Base-by-base conservation (phyloP, 2,113 vertebrate species). In the Neopipo cinnamomea region DNA sequence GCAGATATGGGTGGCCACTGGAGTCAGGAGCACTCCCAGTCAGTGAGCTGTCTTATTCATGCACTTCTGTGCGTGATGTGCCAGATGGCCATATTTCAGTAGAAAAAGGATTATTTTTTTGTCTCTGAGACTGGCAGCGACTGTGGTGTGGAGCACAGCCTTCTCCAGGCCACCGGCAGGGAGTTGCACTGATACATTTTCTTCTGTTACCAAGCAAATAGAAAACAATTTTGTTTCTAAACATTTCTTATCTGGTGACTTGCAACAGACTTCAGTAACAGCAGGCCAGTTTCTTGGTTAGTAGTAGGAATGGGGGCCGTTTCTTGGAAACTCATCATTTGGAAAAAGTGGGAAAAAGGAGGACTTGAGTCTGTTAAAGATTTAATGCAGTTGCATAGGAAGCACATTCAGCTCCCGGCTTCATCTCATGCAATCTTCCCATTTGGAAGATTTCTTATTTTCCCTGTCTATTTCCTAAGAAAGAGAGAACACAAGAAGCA, bases 91-190 rank as follows among this genome's bases (percentile, higher is more conserved):
- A 2, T 4, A 6, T 14, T 67, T 65, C 42, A 67, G 55, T 39
- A 58, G 20, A 84, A 35, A 77, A 46, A 19, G 28, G 35, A 14
- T 1, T 31, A 27, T 56, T 56, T 66, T n/a, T n/a, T n/a, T 58
- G 35, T n/a, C 49, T 63, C 30, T 8, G 17, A 74, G 42, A 11
- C 35, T 39, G 35, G 16, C 0, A 9, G 24, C 0, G 0, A 2
- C 50, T 42, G 20, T 5, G 3, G 8, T 12, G 24, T 75, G 27
- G 31, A 81, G 24, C 35, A 7, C 2, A 70, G 33, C 50, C 16
- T 22, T 8, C 33, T 58, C 62, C 46, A 35, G 61, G 8, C 46
- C 28, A 49, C 9, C 13, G 20, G 24, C 17, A 39, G 28, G 55
- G 80, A 71, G 12, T 37, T 84, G 42, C 42, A 58, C 39, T 72